A percentile compares a stretch with the other conserved stretches of the same genome.
phyloP scores from a whole-genome alignment of 2,888 invertebrate species.

The Lissocephala sabroskyi region DNA sequence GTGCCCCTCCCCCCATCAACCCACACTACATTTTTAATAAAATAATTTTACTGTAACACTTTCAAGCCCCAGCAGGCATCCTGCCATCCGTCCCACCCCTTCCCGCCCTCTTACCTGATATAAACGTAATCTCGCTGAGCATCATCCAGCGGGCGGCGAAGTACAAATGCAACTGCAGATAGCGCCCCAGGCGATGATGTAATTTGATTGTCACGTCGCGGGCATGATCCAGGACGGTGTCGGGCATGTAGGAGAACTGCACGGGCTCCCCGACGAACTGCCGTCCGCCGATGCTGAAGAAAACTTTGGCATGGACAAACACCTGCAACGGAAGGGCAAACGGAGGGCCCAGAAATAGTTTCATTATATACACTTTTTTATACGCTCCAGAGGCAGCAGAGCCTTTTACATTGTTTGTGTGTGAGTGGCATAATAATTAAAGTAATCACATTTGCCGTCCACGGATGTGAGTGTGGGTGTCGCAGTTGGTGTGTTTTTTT shows the following conservation, averaged over 20 bases:
- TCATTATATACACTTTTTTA: too few relatives aligned
- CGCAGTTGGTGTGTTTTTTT: slow-evolving; percentile 3
- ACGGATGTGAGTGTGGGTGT: too few relatives aligned
- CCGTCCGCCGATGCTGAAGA: slow-evolving; percentile 82
- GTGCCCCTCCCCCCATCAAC: too few relatives aligned
- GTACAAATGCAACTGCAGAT: slow-evolving; percentile 83
- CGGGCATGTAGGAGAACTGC: slow-evolving; percentile 83
- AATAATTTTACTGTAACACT: slow-evolving; percentile 32
- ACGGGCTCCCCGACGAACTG: slow-evolving; percentile 82
- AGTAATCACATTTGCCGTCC: slow-evolving; percentile 42
- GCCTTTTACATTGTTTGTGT: slow-evolving; percentile 12
- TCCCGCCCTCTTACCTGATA: slow-evolving; percentile 77
- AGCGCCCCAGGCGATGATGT: slow-evolving; percentile 82
- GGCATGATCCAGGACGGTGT: slow-evolving; percentile 82
- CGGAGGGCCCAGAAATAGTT: too few relatives aligned
- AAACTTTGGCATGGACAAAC: slow-evolving; percentile 83
- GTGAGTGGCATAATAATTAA: slow-evolving; percentile 58
- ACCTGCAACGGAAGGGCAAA: slow-evolving; percentile 74
- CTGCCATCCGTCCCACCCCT: not conserved
- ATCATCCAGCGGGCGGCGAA: slow-evolving; percentile 89
- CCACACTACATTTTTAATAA: slow-evolving; percentile 42
- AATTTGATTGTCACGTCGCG: slow-evolving; percentile 87
- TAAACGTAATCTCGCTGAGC: slow-evolving; percentile 88
- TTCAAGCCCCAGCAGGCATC: slow-evolving; percentile 29
- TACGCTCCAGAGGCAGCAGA: too few relatives aligned